These are phyloP conservation scores for Sminthurides aquaticus DNA, from an alignment of 2,888 invertebrate species.

Conservation along the genomic window DNA sequence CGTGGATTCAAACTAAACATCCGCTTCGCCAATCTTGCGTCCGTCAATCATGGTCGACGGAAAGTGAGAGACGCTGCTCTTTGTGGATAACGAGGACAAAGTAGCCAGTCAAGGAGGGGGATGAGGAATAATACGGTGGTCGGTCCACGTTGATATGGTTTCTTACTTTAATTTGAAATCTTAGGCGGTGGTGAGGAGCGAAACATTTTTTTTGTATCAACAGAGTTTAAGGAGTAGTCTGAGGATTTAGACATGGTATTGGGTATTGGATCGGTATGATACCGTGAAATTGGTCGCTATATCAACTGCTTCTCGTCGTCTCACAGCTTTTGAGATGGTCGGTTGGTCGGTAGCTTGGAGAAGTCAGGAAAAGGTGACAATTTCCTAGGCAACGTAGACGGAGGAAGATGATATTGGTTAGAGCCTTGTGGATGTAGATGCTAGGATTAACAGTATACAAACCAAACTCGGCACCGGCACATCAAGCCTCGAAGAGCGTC, in stretches of 20 bases:
- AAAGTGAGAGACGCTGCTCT: neutral
- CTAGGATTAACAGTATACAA: too few species aligned
- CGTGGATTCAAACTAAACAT: too few species aligned
- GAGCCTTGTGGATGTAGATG: too few species aligned
- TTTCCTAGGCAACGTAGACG: too few species aligned
- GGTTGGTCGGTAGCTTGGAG: too few species aligned
- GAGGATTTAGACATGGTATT: slow-evolving; percentile 22
- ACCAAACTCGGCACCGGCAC: too few species aligned
- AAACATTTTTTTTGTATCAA: neutral
- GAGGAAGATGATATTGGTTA: too few species aligned
- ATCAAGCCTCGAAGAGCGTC: too few species aligned
- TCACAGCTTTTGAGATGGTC: neutral
- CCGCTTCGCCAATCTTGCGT: too few species aligned
- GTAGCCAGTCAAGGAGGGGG: neutral
- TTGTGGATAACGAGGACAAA: neutral
- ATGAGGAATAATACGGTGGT: neutral
- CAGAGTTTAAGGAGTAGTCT: slow-evolving; percentile 15
- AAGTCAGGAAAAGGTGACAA: too few species aligned
- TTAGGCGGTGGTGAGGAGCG: neutral
- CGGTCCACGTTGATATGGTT: neutral
- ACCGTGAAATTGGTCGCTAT: slow-evolving; percentile 21
- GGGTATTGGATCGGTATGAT: slow-evolving; percentile 21
- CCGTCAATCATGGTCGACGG: neutral
- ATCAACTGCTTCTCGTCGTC: neutral
- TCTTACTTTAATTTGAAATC: neutral